phyloP scores from a whole-genome alignment of 2,888 invertebrate species.

The Temnothorax rugatulus region DNA sequence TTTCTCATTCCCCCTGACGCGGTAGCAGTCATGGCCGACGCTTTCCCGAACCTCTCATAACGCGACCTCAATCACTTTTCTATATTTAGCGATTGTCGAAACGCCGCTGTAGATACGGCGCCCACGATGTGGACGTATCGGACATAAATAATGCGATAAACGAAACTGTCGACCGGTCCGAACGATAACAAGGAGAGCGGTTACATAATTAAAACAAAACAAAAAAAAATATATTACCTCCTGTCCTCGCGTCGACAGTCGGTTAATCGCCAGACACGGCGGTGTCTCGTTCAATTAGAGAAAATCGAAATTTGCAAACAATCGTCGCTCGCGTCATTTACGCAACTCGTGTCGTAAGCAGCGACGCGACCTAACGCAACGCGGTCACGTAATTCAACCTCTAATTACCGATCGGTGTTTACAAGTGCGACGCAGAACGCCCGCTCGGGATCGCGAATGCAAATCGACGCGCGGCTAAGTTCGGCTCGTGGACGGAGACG shows the following conservation, averaged over 20 bases:
- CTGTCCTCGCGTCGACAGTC: too few relatives aligned
- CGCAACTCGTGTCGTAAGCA: background rate
- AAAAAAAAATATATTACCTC: background rate
- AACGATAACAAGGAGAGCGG: background rate
- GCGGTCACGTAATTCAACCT: too few relatives aligned
- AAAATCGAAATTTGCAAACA: background rate
- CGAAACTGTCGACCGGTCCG: background rate
- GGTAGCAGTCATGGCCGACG: constrained; percentile 20
- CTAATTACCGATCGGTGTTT: too few relatives aligned
- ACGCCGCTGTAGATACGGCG: background rate
- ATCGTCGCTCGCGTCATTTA: background rate
- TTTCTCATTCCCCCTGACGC: constrained; percentile 10
- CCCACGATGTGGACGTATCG: background rate
- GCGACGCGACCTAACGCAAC: too few relatives aligned
- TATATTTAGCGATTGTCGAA: constrained; percentile 25
- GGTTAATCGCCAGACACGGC: too few relatives aligned
- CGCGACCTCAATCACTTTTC: constrained; percentile 33
- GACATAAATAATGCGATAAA: background rate
- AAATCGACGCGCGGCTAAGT: background rate
- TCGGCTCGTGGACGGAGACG: background rate
- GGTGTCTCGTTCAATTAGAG: background rate
- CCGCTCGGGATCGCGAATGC: background rate
- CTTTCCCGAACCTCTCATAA: constrained; percentile 42
- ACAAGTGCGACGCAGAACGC: background rate
- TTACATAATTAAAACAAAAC: background rate